Conservation (phyloP, 1,140 invertebrate species). For the Eufriesea mexicana region DNA sequence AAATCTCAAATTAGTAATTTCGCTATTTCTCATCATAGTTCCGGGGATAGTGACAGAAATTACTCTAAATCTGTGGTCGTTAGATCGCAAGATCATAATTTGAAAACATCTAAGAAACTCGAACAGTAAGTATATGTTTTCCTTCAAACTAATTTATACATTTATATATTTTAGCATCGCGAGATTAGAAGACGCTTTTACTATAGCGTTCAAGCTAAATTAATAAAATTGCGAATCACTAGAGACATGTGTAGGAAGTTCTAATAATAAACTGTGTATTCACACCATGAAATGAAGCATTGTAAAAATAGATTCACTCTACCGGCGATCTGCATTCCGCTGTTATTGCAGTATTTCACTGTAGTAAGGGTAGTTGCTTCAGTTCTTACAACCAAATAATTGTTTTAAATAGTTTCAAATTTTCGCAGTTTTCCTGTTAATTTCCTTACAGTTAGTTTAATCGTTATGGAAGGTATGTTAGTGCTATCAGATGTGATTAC, state of each 20-base stretch:
- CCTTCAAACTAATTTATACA: conserved; percentile 1
- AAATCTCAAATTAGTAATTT: conserved; percentile 78
- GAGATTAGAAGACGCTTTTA: neutral
- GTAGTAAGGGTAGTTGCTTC: neutral
- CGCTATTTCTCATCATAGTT: conserved; percentile 78
- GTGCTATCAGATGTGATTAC: conserved; percentile 12
- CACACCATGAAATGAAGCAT: conserved; percentile 70
- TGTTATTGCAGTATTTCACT: conserved; percentile 52
- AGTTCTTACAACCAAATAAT: neutral
- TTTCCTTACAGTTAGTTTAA: neutral
- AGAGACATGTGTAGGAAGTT: conserved; percentile 49
- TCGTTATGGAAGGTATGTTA: conserved; percentile 4
- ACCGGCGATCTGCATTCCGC: conserved; percentile 62
- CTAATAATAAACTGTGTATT: conserved; percentile 79
- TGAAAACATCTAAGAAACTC: conserved; percentile 78
- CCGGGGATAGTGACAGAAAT: conserved; percentile 77
- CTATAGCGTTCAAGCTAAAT: conserved; percentile 11
- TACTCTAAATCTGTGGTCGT: conserved; percentile 79
- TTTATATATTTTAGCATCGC: neutral
- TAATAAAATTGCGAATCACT: conserved; percentile 50
- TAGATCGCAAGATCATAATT: conserved; percentile 73
- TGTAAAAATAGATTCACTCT: conserved; percentile 78
- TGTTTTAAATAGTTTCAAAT: conserved; percentile 1
- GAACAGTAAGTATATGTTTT: conserved; percentile 76
- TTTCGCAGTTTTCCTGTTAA: neutral